Base-by-base conservation (phyloP, 2,797 vertebrate genomes). In the Rhinogobio ventralis region DNA sequence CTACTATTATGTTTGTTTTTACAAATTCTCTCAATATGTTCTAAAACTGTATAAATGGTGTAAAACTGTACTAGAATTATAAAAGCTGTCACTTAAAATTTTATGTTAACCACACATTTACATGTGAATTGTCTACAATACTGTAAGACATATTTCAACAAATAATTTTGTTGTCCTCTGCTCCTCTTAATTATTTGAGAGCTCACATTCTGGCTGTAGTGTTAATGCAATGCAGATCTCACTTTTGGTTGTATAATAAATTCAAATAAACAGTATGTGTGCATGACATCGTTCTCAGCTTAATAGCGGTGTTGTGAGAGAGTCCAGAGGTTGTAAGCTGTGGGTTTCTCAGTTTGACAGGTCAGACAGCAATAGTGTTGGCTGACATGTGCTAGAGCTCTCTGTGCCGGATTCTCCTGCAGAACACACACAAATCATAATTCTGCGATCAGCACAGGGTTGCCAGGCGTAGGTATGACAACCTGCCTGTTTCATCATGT, bases 341-440 rank as follows among this genome's bases (percentile, higher is more conserved):
- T 77, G 74, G 39, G 53, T 60, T 57, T 60, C 51, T 76, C 49
- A n/a, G 51, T 76, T 39, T 76, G 74, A 57, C 45, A 42, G 42
- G 76, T n/a, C 51, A 79, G 15, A 62, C 36, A 33, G 67, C 39
- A 10, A 64, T 73, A 76, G 66, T 51, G 51, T 79, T 62, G 4
- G n/a, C 25, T 72, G 51, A 46, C 67, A 62, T 75, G 46, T 64
- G 81, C 39, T 73, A 46, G 42, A 73, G 19, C 51, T 74, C 68
- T 28, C 33, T 33, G 71, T 74, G 78, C 19, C 39, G 45, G 19
- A 57, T 77, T 23, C 53, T 82, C 30, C 55, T 36, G 62, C 15
- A 33, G 51, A 68, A 73, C 68, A 72, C 46, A 60, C 36, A 77
- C 19, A 9, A 20, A 39, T 67, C 45, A 53, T 66, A 67, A 46